phyloP scores from a whole-genome alignment of 2,113 vertebrate species.

The Cygnus buccinator region DNA sequence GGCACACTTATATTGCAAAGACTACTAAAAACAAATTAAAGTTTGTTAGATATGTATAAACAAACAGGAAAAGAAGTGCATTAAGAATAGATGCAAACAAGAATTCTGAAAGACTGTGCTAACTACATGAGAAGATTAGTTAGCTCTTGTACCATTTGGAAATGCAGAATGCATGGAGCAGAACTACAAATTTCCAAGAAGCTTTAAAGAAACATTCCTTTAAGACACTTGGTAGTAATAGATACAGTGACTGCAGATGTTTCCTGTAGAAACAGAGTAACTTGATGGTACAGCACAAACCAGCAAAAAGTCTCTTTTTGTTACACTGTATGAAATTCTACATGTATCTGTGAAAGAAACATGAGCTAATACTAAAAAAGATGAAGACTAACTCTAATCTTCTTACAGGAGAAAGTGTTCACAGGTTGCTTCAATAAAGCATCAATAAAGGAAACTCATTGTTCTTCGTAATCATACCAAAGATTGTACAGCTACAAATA shows the following conservation, averaged over 20 bases:
- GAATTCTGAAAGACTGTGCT: not conserved
- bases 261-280: not conserved
- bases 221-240: not conserved
- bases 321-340: not conserved
- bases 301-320: not conserved
- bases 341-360: not conserved
- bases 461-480: not conserved
- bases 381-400: not conserved
- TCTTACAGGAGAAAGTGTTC: not conserved
- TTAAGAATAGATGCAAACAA: not conserved
- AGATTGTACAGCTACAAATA: not conserved
- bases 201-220: not conserved
- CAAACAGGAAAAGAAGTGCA: not conserved
- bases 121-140: not conserved
- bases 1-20: not conserved
- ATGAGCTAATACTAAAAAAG: not conserved
- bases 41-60: not conserved
- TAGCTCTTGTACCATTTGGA: not conserved
- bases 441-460: not conserved
- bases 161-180: not conserved
- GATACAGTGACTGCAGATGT: not conserved
- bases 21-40: not conserved
- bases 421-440: not conserved
- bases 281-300: not conserved
- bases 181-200: not conserved